Base-by-base conservation (phyloP, 2,888 invertebrate species). In the Alsophila aescularia region DNA sequence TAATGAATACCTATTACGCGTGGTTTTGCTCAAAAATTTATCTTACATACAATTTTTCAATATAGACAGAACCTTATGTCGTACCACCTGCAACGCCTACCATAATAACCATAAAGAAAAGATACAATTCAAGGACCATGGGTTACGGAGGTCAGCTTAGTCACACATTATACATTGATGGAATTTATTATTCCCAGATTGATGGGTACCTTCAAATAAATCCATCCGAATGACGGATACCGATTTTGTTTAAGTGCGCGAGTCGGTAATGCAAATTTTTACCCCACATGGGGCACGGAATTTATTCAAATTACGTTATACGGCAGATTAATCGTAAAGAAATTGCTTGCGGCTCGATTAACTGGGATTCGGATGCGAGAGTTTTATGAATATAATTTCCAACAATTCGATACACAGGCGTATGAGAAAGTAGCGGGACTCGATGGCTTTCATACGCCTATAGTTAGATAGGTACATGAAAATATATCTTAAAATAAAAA, bases 231-330 rank as follows among this genome's bases (percentile, higher is more conserved):
- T 50, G 50, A 55, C 50, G 50, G 21, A 45, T 40, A 21, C 43
- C 49, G 31, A 50, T 56, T 51, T 50, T 56, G 15, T 45, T 45
- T 45, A 41, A 50, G 43, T 49, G 49, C 27, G 43, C 43, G 48
- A 49, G 9, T 40, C 49, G 48, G 48, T 60, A 50, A 50, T 47
- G 58, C 45, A 42, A 45, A 58, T 48, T 62, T 58, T 59, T 52
- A 54, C 48, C 48, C 55, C 56, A 49, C 60, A 58, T 53, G 58
- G 53, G 72, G 50, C 34, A 45, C 41, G 41, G 79, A 81, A 82
- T 81, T 79, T 79, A 81, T 81, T 81, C 75, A 77, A 79, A 80
- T 79, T 73, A 75, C 74, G 76, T 79, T 79, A 77, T 66, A 77
- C 70, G 73, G 71, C 67, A 74, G 73, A 80, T 76, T 76, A 75